These are phyloP conservation scores for Parapristionchus giblindavisi DNA, from an alignment of 2,888 invertebrate species.

Conservation along the genomic window DNA sequence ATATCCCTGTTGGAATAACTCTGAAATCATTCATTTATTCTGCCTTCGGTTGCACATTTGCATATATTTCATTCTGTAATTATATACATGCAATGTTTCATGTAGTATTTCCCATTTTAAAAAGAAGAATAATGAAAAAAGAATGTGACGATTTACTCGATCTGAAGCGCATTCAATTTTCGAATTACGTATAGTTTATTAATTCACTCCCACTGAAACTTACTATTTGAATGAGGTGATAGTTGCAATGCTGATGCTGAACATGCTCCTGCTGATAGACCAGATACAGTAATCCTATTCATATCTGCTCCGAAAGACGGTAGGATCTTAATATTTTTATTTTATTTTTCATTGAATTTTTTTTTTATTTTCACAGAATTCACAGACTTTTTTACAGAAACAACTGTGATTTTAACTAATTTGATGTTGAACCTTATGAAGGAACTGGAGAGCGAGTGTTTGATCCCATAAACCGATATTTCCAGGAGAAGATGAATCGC, in stretches of 20 bases:
- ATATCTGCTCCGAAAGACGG: conserved; percentile 55
- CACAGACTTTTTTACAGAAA: neutral
- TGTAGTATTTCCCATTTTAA: no score
- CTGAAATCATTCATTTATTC: neutral
- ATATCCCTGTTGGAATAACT: neutral
- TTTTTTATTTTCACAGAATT: neutral
- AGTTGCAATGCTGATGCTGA: conserved; percentile 54
- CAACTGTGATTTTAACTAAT: neutral
- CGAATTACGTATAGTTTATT: neutral
- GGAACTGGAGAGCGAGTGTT: conserved; percentile 52
- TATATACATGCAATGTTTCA: no score
- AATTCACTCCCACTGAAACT: neutral
- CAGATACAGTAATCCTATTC: conserved; percentile 49
- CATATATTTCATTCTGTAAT: no score
- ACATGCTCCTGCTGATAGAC: conserved; percentile 57
- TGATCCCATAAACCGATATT: conserved; percentile 58
- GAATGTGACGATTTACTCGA: no score
- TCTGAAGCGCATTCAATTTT: no score
- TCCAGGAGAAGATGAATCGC: conserved; percentile 50
- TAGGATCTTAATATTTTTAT: neutral
- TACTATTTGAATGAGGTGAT: conserved; percentile 56
- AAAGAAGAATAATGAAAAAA: no score
- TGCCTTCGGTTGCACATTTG: no score
- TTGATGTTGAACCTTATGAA: conserved; percentile 45
- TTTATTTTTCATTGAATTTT: neutral